A percentile compares a stretch with the other conserved stretches of the same genome.
These are phyloP conservation scores for Sebastes glaucus DNA, from an alignment of 2,797 vertebrate genomes.

Conservation along the genomic window DNA sequence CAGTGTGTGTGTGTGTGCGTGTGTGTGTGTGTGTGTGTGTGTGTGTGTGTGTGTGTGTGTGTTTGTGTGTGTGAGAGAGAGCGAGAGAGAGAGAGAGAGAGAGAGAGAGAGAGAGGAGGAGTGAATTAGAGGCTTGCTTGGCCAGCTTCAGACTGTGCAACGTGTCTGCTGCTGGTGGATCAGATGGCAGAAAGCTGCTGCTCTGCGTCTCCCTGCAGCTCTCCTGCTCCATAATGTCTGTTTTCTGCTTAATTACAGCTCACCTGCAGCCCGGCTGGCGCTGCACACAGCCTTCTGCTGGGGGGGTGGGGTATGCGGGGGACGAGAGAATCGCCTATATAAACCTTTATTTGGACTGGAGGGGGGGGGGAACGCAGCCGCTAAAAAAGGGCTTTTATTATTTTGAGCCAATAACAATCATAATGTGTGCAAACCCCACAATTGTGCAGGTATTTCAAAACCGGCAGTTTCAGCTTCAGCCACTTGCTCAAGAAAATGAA, in stretches of 20 bases:
- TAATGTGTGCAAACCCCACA: conserved; percentile 64
- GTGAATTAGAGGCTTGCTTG: conserved; percentile 75
- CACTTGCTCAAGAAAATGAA: conserved; percentile 27
- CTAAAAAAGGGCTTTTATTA: conserved; percentile 71
- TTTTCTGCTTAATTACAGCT: conserved; percentile 76
- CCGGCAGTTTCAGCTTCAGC: conserved; percentile 21
- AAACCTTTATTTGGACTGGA: conserved; percentile 65
- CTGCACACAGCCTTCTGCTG: conserved; percentile 39
- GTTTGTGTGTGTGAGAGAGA: conserved; percentile 1
- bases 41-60: conserved; percentile 20
- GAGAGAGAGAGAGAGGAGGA: conserved; percentile 35
- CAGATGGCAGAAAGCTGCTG: conserved; percentile 68
- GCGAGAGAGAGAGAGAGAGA: conserved; percentile 6
- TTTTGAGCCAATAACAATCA: conserved; percentile 73
- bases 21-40: conserved; percentile 3
- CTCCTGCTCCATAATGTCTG: conserved; percentile 71
- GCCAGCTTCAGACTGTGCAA: conserved; percentile 75
- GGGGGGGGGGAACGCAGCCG: neutral
- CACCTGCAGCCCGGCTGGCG: conserved; percentile 73
- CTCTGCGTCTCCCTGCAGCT: conserved; percentile 57
- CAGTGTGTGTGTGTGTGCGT: conserved; percentile 2
- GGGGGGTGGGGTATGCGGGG: neutral
- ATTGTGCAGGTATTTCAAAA: conserved; percentile 67
- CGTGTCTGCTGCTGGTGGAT: conserved; percentile 77
- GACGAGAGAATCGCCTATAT: conserved; percentile 26